Conservation (phyloP, 2,888 invertebrate species). For the Catonia carolina region DNA sequence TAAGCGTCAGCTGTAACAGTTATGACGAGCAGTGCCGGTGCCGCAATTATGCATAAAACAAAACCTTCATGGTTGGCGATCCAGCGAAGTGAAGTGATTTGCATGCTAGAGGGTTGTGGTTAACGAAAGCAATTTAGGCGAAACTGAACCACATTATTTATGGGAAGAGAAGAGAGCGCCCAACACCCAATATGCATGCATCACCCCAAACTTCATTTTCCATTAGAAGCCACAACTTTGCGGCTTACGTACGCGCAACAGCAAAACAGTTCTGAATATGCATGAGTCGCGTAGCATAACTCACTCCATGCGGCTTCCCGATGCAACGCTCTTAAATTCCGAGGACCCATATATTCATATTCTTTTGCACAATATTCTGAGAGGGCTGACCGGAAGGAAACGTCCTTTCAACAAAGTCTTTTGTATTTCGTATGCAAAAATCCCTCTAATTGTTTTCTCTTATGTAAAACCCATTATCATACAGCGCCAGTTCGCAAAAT, state of each 20-base stretch:
- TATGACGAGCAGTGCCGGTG: too few species aligned
- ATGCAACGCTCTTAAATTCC: slow-evolving; percentile 4
- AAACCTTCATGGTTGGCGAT: too few species aligned
- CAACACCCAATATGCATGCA: slow-evolving; percentile 12
- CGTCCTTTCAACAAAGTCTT: too few species aligned
- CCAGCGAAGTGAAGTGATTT: too few species aligned
- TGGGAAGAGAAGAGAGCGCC: slow-evolving; percentile 8
- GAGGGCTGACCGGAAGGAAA: slow-evolving; percentile 23
- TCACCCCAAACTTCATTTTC: slow-evolving; percentile 13
- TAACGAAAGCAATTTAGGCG: slow-evolving; percentile 12
- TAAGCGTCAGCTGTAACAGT: too few species aligned
- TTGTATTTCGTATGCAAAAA: too few species aligned
- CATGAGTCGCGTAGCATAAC: slow-evolving; percentile 11
- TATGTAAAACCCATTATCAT: too few species aligned
- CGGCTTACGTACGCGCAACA: neutral
- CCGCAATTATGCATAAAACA: too few species aligned
- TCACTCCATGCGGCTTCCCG: neutral
- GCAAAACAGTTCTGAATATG: neutral
- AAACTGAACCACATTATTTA: slow-evolving; percentile 13
- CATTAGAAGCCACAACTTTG: slow-evolving; percentile 11
- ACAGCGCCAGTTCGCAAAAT: too few species aligned
- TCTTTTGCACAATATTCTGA: slow-evolving; percentile 8
- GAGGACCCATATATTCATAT: slow-evolving; percentile 11
- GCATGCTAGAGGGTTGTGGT: neutral
- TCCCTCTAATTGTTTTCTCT: too few species aligned